Evolutionary conservation across 1,140 invertebrate species (phyloP).

Genomic region (Megathymus violae): DNA sequence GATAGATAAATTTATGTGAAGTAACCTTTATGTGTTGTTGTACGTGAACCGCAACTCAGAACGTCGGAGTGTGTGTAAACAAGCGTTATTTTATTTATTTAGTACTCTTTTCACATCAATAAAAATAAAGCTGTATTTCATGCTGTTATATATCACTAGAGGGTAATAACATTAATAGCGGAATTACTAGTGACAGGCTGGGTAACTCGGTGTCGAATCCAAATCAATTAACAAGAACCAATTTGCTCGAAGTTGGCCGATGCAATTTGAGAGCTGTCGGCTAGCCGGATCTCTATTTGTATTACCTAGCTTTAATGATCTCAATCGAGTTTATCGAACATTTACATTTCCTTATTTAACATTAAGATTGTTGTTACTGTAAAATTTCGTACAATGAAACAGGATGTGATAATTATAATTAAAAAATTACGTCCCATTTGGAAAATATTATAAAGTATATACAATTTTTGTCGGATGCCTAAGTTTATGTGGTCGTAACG

Average conservation of each 20-base stretch:
- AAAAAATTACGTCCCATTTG: too few species aligned
- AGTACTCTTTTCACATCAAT: background rate
- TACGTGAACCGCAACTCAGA: too few species aligned
- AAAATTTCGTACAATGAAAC: too few species aligned
- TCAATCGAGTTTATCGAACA: too few species aligned
- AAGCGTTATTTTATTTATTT: too few species aligned
- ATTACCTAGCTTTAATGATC: constrained; percentile 38
- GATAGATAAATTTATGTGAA: too few species aligned
- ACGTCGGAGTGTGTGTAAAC: too few species aligned
- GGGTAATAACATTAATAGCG: background rate
- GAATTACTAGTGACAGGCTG: background rate
- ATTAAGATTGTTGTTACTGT: constrained; percentile 2
- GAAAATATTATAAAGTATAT: too few species aligned
- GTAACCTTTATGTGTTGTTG: too few species aligned
- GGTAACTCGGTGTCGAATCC: background rate
- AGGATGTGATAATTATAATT: too few species aligned
- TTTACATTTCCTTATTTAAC: too few species aligned
- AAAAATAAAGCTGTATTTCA: background rate
- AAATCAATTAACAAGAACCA: constrained; percentile 10
- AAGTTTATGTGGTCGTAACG: constrained; percentile 59
- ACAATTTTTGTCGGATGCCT: constrained; percentile 59
- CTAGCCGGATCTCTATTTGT: constrained; percentile 26
- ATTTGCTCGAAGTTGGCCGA: constrained; percentile 1
- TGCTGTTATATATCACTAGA: background rate
- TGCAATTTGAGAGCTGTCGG: background rate